phyloP scores from a whole-genome alignment of 2,797 vertebrate species.

The Melanotaenia nigrans region DNA sequence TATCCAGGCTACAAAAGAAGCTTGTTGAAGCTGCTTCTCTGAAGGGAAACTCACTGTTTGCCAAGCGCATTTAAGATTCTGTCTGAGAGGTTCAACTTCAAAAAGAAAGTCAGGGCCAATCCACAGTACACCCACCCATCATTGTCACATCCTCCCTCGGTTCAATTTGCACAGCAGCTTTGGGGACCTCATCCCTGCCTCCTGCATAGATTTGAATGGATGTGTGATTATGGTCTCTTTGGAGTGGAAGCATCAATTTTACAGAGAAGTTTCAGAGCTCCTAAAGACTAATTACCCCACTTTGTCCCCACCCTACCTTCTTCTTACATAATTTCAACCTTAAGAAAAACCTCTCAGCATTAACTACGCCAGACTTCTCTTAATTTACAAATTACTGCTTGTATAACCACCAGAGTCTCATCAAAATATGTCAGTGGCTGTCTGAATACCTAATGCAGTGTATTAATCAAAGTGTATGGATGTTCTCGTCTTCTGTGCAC shows the following conservation, averaged over 20 bases:
- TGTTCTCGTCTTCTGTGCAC: constrained; percentile 18
- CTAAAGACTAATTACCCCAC: constrained; percentile 51
- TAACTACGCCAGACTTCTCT: constrained; percentile 1
- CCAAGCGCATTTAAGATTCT: constrained; percentile 72
- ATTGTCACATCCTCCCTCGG: constrained; percentile 48
- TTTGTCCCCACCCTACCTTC: constrained; percentile 34
- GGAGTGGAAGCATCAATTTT: constrained; percentile 51
- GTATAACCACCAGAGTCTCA: constrained; percentile 28
- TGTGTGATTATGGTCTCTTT: constrained; percentile 51
- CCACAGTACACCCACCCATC: constrained; percentile 61
- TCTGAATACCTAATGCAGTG: constrained; percentile 10
- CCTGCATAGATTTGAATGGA: constrained; percentile 41
- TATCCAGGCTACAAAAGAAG: constrained; percentile 13
- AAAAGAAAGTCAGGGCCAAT: constrained; percentile 55
- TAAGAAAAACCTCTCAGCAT: constrained; percentile 16
- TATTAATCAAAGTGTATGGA: constrained; percentile 27
- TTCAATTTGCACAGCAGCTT: constrained; percentile 38
- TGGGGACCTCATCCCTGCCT: constrained; percentile 45
- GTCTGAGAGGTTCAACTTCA: constrained; percentile 69
- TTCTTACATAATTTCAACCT: constrained; percentile 28
- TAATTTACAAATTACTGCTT: constrained; percentile 7
- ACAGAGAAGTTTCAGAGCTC: constrained; percentile 17
- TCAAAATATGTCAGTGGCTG: constrained; percentile 27
- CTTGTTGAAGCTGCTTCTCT: constrained; percentile 54
- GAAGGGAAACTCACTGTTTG: constrained; percentile 47